Evolutionary conservation across 2,113 vertebrate genomes (phyloP).

Genomic region (Andinoacara biseriatus): DNA sequence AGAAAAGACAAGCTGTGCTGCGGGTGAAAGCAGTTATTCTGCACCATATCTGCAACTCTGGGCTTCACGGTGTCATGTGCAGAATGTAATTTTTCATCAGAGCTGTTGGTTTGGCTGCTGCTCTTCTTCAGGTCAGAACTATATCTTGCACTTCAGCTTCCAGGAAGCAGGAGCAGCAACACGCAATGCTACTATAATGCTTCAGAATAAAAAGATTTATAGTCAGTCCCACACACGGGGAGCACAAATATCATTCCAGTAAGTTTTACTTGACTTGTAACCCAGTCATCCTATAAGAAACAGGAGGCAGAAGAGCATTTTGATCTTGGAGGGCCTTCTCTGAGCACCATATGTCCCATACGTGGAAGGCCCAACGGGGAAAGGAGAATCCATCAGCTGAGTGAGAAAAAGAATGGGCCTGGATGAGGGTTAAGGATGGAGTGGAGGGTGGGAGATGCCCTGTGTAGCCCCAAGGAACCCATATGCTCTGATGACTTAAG

Average conservation of each 20-base stretch:
- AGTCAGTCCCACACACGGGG: not conserved
- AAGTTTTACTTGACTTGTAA: no score
- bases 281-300: not conserved
- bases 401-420: not conserved
- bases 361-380: slow-evolving; percentile 50
- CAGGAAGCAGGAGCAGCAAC: not conserved
- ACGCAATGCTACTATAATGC: not conserved
- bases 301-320: not conserved
- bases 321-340: slow-evolving; percentile 33
- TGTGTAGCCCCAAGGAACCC: slow-evolving; percentile 51
- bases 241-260: no score
- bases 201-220: not conserved
- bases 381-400: slow-evolving; percentile 17
- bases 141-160: slow-evolving; percentile 4
- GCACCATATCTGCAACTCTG: not conserved
- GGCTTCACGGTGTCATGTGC: not conserved
- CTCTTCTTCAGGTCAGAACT: not conserved
- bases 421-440: not conserved
- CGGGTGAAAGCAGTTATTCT: slow-evolving; percentile 12
- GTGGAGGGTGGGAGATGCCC: not conserved
- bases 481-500: slow-evolving; percentile 65
- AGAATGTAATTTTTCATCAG: slow-evolving; percentile 10
- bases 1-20: not conserved
- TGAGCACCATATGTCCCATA: slow-evolving; percentile 64
- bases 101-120: slow-evolving; percentile 1